Conservation (phyloP, 2,113 vertebrate species). For the Falco punctatus region DNA sequence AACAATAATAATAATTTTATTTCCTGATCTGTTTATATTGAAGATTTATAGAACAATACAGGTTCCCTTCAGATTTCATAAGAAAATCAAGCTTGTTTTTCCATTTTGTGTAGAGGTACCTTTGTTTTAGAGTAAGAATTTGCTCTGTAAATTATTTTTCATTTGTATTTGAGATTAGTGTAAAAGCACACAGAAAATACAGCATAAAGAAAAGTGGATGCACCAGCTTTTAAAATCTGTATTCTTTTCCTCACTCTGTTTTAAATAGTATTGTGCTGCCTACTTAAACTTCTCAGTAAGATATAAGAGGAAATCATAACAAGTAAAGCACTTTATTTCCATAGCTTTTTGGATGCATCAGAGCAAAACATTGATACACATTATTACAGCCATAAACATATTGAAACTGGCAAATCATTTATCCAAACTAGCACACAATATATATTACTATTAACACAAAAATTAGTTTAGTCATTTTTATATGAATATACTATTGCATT, state of each 20-base stretch:
- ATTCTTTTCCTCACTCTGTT: neutral
- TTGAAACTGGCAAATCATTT: neutral
- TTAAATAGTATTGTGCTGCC: neutral
- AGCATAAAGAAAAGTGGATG: neutral
- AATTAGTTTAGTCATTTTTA: neutral
- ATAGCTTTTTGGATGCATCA: neutral
- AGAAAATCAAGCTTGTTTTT: neutral
- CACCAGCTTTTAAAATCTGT: neutral
- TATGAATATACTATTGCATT: neutral
- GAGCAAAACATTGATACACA: neutral
- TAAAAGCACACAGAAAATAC: neutral
- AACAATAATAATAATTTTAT: too few relatives aligned
- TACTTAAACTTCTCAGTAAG: neutral
- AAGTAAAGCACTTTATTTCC: neutral
- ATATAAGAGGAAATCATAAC: neutral
- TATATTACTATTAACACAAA: neutral
- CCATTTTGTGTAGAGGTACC: neutral
- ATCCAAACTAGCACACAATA: neutral
- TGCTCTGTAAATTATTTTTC: neutral
- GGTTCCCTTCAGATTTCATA: neutral
- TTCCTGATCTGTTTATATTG: neutral
- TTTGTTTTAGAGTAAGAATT: neutral
- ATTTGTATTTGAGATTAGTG: neutral
- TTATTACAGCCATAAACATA: neutral
- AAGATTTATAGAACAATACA: neutral